A percentile compares a stretch with the other conserved stretches of the same genome.
These are phyloP conservation scores for Hormaphis cornu DNA, from an alignment of 1,140 invertebrate species.

Conservation along the genomic window DNA sequence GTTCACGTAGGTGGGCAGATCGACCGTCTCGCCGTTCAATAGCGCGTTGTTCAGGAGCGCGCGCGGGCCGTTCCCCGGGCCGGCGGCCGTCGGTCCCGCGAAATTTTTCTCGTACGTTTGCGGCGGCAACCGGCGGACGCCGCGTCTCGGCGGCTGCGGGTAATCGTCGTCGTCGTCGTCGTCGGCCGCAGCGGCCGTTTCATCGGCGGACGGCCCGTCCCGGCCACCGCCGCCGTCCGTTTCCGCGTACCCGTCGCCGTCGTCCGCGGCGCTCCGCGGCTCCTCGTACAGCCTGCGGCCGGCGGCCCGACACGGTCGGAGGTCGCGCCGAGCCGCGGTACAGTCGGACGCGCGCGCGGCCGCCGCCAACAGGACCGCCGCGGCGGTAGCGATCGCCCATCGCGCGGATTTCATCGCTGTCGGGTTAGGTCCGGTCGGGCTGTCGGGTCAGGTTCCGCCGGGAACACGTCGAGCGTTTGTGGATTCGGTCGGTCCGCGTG, in stretches of 20 bases:
- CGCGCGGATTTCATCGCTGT: no score
- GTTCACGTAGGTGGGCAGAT: slow-evolving; percentile 11
- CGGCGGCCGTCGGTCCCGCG: no score
- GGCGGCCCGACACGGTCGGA: background rate
- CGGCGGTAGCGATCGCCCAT: background rate
- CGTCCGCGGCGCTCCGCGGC: background rate
- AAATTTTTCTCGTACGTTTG: no score
- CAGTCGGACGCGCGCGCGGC: background rate
- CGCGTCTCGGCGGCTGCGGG: background rate
- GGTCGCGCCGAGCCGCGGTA: background rate
- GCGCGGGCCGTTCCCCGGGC: background rate
- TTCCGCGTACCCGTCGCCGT: background rate
- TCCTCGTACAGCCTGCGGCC: background rate
- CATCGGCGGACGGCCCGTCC: background rate
- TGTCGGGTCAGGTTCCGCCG: no score
- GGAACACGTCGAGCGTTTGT: no score
- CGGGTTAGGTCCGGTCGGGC: no score
- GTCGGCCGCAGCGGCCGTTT: background rate
- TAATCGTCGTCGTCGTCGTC: background rate
- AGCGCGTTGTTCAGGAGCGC: background rate
- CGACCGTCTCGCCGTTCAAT: background rate
- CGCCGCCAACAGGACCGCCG: background rate
- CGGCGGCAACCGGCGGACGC: background rate
- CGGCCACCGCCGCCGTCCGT: background rate
- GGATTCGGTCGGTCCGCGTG: no score